Percentiles rank a stretch among this genome's conserved stretches.
Evolutionary conservation across 2,113 vertebrate species (phyloP).

Genomic region (Scortum barcoo): DNA sequence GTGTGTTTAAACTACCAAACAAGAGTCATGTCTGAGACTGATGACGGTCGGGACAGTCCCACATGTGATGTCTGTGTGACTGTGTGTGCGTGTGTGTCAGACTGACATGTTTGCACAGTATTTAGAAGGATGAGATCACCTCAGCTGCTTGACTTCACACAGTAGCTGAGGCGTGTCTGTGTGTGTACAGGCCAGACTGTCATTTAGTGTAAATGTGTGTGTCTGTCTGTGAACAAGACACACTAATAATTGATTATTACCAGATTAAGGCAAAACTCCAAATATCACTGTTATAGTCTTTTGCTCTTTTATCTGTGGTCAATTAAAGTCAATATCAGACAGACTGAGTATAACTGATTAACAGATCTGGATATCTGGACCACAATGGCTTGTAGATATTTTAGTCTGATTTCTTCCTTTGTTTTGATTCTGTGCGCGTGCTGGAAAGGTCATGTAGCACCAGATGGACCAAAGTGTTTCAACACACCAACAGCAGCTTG

Average conservation of each 20-base stretch:
- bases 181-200: not conserved
- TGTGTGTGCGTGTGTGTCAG: not conserved
- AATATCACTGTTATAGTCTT: not conserved
- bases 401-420: not conserved
- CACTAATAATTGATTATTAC: constrained; percentile 5
- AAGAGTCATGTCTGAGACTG: constrained; percentile 2
- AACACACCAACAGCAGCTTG: constrained; percentile 5
- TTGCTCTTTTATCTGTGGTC: not conserved
- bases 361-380: not conserved
- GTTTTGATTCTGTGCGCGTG: constrained; percentile 4
- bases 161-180: not conserved
- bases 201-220: not conserved
- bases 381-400: not conserved
- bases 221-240: not conserved
- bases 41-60: not conserved
- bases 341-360: not conserved
- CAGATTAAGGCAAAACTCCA: not conserved
- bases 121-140: constrained; percentile 39
- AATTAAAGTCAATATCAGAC: not conserved
- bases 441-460: constrained; percentile 6
- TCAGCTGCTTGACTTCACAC: constrained; percentile 13
- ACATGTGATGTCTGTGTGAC: constrained; percentile 2
- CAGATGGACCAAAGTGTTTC: constrained; percentile 11
- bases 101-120: not conserved
- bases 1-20: not conserved